Base-by-base conservation (phyloP, 2,888 invertebrate genomes). In the Lochmaea crataegi region DNA sequence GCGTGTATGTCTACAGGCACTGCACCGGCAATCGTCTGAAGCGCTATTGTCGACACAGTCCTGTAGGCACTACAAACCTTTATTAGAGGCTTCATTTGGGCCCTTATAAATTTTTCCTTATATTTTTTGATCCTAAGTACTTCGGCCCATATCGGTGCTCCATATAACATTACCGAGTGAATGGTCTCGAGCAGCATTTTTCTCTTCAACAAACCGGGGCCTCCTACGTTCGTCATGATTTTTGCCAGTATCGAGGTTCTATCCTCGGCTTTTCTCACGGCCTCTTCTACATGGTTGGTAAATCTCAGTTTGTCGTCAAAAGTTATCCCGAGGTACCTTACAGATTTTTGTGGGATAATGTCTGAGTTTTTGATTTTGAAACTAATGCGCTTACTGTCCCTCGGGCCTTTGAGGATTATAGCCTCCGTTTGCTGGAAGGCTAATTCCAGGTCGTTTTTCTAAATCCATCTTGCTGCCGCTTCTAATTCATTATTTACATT, bases 291-390 rank as follows among this genome's bases (percentile, higher is more conserved):
- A 53, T 82, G 79, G 9, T 61, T 57, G 16, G 72, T 71, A 63
- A 77, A 80, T 56, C 69, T 74, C 16, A 78, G 18, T 45, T 66
- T 63, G 11, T 53, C 56, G 63, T 79, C 79, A 2, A 81, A 53
- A 26, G 45, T 63, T 9, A 80, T 72, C 1, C 81, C 80, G 9
- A 82, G 68, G 41, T 81, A 82, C 72, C 78, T 79, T 14, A 77
- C 58, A 1, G 32, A 2, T 26, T 2, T 57, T 22, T 57, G 18
- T 1, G 57, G 26, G 0, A 10, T 51, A 6, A 70, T 57, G 2
- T 22, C 56, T 2, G 11, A 3, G 7, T 56, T 57, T 16, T 38
- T 42, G 0, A 72, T 4, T 3, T 12, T 32, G 38, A 74, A 64
- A 6, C 12, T 26, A 4, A 78, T 58, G 11, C 41, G 32, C 5